phyloP scores from a whole-genome alignment of 2,113 vertebrate genomes.

The Gymnogyps californianus region DNA sequence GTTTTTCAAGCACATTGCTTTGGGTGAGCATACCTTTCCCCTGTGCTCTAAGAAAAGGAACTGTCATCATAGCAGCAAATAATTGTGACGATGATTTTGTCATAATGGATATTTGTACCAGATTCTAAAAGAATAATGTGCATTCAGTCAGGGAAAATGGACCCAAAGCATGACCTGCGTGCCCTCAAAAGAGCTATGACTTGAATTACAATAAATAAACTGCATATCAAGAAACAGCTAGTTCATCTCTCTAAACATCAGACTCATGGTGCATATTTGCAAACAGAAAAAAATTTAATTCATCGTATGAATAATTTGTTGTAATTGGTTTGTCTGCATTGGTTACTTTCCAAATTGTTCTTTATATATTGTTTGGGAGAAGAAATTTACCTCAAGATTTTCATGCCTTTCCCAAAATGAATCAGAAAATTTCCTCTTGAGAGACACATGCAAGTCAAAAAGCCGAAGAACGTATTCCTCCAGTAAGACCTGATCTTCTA shows the following conservation, averaged over 20 bases:
- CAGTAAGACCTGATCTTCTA: neutral
- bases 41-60: neutral
- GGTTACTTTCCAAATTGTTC: neutral
- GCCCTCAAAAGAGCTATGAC: neutral
- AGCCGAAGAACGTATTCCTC: neutral
- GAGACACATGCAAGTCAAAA: neutral
- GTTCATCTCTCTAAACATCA: neutral
- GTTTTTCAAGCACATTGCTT: neutral
- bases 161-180: neutral
- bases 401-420: neutral
- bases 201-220: neutral
- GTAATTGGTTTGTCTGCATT: neutral
- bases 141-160: neutral
- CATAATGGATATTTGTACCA: neutral
- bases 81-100: neutral
- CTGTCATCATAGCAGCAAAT: neutral
- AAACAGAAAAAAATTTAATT: neutral
- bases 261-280: neutral
- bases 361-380: neutral
- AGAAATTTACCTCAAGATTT: neutral
- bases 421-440: neutral
- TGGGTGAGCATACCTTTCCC: neutral
- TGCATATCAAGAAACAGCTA: neutral
- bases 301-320: neutral
- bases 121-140: neutral